Evolutionary conservation across 2,113 vertebrate species (phyloP), one percentile per base, ranked within the genome.

Genomic region (Hemibagrus wyckioides): DNA sequence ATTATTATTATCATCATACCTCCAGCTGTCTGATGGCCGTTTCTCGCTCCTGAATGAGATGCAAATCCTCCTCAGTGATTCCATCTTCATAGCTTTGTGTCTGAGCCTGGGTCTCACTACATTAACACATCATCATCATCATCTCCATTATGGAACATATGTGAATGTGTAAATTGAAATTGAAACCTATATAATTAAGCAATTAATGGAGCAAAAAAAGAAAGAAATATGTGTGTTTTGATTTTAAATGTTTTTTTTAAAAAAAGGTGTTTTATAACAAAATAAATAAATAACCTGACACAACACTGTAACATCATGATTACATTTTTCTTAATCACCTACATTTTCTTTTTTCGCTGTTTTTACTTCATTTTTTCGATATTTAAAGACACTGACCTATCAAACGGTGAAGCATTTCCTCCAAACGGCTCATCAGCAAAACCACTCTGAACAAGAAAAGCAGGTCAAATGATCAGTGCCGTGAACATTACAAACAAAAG

Each of bases 31-130:
- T 95, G 92, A 99, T 98, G 84, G 97, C 91, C 39, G 94, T 94
- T 90, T 99, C 98, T 89, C 98, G 94, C 91, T 99, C 98, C 73
- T 97, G 96, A 44, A 99, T 99, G 88, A 98, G 96, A 87, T 93
- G 95, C 80, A 99, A 94, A 89, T 99, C 98, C 7, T 98, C 97
- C 89, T 98, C 97, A 80, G 96, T 98, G 91, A 99, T 97, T 89
- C 95, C 96, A 54, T 97, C 97, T 88, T 96, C 92, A 91, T 97
- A 96, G 69, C 95, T 92, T 86, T 98, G 97, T 15, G 92, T 86
- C 92, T 98, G 97, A 0, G 95, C 86, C 50, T 95, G 93, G 50
- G 86, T 85, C 61, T 94, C 96, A 90, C 96, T 95, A 54, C 11
- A 19, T 30, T 44, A 11, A 61, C 36, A 73, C 9, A 81, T 33